Evolutionary conservation across 2,888 invertebrate genomes (phyloP).

Genomic region (Buathra laborator): DNA sequence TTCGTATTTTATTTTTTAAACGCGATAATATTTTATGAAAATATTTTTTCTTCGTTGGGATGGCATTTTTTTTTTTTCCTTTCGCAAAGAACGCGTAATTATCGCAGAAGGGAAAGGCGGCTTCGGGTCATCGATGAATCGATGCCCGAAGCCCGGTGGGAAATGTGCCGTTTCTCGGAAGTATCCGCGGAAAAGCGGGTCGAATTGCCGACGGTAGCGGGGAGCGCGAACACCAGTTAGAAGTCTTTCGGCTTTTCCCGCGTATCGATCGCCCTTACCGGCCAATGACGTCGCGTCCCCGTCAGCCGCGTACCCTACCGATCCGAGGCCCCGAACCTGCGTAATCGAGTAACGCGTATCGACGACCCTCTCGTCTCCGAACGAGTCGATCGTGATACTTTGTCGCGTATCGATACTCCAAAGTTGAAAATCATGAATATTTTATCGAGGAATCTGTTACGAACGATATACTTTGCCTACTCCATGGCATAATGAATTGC

Average conservation of each 20-base stretch:
- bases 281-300: conserved; percentile 80
- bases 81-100: neutral
- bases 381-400: neutral
- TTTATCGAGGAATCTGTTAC: neutral
- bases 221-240: conserved; percentile 48
- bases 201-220: conserved; percentile 41
- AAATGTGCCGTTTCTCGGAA: conserved; percentile 19
- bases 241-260: conserved; percentile 76
- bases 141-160: conserved; percentile 10
- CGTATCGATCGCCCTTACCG: conserved; percentile 83
- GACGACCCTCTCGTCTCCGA: neutral
- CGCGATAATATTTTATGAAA: too few species aligned
- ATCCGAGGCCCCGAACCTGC: conserved; percentile 63
- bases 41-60: neutral
- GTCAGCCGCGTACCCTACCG: conserved; percentile 73
- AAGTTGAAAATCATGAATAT: conserved; percentile 12
- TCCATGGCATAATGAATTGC: too few species aligned
- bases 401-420: neutral
- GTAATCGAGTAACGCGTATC: conserved; percentile 43
- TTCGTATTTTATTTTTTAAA: too few species aligned
- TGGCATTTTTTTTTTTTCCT: neutral
- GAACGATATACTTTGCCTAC: too few species aligned
- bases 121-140: conserved; percentile 31
- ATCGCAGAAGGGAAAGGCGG: neutral
- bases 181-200: conserved; percentile 54